Evolutionary conservation across 2,797 vertebrate genomes (phyloP).

Genomic region (Halcyon smyrnensis): DNA sequence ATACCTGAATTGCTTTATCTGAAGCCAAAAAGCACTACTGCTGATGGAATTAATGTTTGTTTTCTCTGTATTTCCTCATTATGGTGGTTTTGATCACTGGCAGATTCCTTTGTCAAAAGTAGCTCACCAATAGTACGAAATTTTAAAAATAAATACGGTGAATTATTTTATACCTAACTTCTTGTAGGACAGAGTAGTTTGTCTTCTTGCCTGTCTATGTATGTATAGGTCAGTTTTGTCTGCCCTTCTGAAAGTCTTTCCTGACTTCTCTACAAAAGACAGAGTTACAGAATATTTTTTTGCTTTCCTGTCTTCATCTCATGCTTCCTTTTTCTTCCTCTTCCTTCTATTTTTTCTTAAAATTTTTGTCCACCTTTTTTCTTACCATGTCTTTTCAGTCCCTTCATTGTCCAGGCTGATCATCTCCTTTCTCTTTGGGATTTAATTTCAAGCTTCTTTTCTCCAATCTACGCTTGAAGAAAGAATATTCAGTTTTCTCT

Average conservation of each 20-base stretch:
- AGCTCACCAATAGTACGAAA: not conserved
- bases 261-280: not conserved
- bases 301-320: not conserved
- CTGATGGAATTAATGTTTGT: not conserved
- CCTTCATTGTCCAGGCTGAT: conserved; percentile 34
- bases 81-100: not conserved
- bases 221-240: not conserved
- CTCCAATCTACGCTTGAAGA: conserved; percentile 26
- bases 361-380: not conserved
- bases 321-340: not conserved
- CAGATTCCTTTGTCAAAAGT: not conserved
- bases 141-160: not conserved
- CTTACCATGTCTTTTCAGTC: conserved; percentile 35
- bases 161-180: not conserved
- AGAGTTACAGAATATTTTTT: not conserved
- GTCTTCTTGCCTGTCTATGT: not conserved
- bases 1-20: not conserved
- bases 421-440: conserved; percentile 53
- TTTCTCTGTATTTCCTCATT: not conserved
- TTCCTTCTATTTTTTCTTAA: not conserved
- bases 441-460: conserved; percentile 48
- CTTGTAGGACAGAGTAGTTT: not conserved
- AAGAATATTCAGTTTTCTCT: conserved; percentile 42
- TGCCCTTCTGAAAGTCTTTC: not conserved
- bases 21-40: not conserved